Evolutionary conservation across 1,140 invertebrate genomes (phyloP).

Genomic region (Drosophila quadrilineata): DNA sequence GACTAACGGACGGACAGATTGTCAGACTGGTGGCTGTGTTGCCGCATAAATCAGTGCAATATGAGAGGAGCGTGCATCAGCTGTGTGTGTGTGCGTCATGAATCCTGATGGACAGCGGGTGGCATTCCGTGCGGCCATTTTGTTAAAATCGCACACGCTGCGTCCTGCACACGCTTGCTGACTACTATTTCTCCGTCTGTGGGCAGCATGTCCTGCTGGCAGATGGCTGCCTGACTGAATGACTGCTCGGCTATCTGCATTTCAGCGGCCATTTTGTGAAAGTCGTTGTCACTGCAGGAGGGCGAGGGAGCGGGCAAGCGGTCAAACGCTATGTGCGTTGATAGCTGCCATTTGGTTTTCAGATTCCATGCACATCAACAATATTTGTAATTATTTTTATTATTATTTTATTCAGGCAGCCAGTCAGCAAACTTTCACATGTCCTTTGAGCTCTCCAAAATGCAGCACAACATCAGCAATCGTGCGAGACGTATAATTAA

Average conservation of each 20-base stretch:
- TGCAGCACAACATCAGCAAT: conserved; percentile 7
- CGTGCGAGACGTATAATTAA: conserved; percentile 46
- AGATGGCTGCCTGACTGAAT: not conserved
- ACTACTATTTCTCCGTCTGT: not conserved
- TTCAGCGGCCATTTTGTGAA: conserved; percentile 15
- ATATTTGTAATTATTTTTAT: conserved; percentile 50
- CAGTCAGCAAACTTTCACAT: too few species aligned
- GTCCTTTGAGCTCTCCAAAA: conserved; percentile 48
- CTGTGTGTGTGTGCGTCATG: conserved; percentile 33
- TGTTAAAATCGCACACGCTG: conserved; percentile 26
- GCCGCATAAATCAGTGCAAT: conserved; percentile 42
- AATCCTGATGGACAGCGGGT: conserved; percentile 22
- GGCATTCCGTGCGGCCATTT: conserved; percentile 35
- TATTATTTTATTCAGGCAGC: conserved; percentile 48
- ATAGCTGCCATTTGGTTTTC: conserved; percentile 34
- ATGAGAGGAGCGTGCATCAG: conserved; percentile 35
- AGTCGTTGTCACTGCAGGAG: conserved; percentile 1
- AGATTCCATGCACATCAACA: conserved; percentile 24
- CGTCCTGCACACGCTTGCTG: conserved; percentile 1
- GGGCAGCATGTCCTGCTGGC: conserved; percentile 30
- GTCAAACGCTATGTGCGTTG: not conserved
- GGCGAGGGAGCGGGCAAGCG: too few species aligned
- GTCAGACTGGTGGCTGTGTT: conserved; percentile 5
- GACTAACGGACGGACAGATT: not conserved
- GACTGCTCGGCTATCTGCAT: not conserved